These are phyloP conservation scores for Drosophila gunungcola DNA, from an alignment of 1,140 invertebrate genomes.

Conservation along the genomic window DNA sequence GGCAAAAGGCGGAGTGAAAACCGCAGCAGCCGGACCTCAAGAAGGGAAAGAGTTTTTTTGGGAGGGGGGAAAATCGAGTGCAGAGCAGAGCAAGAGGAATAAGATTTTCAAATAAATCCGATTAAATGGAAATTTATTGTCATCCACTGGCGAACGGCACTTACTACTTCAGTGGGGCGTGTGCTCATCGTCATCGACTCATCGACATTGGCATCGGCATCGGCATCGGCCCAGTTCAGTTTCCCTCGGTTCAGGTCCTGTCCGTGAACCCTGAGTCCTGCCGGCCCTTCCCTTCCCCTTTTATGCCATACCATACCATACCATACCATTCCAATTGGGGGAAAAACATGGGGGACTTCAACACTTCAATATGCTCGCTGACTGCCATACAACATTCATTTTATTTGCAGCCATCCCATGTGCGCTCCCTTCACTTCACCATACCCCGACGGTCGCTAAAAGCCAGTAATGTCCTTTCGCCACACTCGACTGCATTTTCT, in stretches of 20 bases:
- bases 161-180: conserved; percentile 81
- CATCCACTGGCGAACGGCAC: conserved; percentile 81
- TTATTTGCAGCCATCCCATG: conserved; percentile 69
- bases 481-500: conserved; percentile 82
- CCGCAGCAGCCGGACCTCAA: conserved; percentile 41
- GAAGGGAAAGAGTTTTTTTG: conserved; percentile 2
- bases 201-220: conserved; percentile 44
- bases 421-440: conserved; percentile 28
- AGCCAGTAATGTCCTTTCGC: conserved; percentile 82
- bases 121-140: conserved; percentile 83
- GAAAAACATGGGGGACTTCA: conserved; percentile 55
- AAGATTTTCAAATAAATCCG: conserved; percentile 83
- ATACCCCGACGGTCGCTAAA: conserved; percentile 63
- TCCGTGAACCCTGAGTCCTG: conserved; percentile 32
- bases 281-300: neutral
- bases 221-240: conserved; percentile 29
- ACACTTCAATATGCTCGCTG: conserved; percentile 80
- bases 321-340: neutral
- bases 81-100: conserved; percentile 48
- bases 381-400: conserved; percentile 78
- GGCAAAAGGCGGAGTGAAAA: conserved; percentile 60
- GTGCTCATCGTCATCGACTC: conserved; percentile 73
- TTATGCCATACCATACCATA: neutral
- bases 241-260: conserved; percentile 28
- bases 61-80: conserved; percentile 7